Evolutionary conservation across 2,797 vertebrate species (phyloP), one percentile per base, ranked within the genome.

Genomic region (Bovichtus variegatus): DNA sequence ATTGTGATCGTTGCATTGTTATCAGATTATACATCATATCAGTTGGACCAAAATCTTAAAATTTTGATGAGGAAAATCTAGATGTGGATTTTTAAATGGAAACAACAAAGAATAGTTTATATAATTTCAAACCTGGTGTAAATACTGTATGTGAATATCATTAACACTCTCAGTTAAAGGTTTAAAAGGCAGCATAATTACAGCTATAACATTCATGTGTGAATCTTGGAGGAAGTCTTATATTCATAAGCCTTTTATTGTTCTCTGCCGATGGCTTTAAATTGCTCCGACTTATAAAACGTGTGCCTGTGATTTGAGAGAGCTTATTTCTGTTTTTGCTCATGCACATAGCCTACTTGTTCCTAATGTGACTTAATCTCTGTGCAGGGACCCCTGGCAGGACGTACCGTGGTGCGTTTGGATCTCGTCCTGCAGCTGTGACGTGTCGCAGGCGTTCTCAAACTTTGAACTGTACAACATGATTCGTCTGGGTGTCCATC

Each of bases 341-440:
- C 18, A n/a, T n/a, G 19, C 44, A 40, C 38, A 46, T 29, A 34
- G 31, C 31, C n/a, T n/a, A 34, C 31, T n/a, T n/a, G n/a, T n/a
- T n/a, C n/a, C n/a, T n/a, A 34, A 9, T 34, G 31, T 34, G 31
- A 6, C 8, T 34, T 34, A 31, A 31, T 34, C 34, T 34, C 31
- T 34, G 34, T 9, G 31, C 85, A 94, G 93, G 71, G 76, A 49
- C 70, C 85, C 83, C 11, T 95, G 94, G 94, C 64, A 74, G 80
- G 87, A 94, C 8, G 93, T 94, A 2, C 34, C 87, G 0, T 88
- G 88, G 78, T 95, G 95, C 19, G 49, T 92, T 31, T 71, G 86
- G 82, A 74, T 94, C 27, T 88, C 85, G 1, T 87, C 85, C 21
- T 76, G 5, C 6, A 90, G 61, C 60, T 95, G 94, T 21, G 91